Evolutionary conservation across 2,113 vertebrate species (phyloP), one percentile per base, ranked within the genome.

Genomic region (Oryzias javanicus): DNA sequence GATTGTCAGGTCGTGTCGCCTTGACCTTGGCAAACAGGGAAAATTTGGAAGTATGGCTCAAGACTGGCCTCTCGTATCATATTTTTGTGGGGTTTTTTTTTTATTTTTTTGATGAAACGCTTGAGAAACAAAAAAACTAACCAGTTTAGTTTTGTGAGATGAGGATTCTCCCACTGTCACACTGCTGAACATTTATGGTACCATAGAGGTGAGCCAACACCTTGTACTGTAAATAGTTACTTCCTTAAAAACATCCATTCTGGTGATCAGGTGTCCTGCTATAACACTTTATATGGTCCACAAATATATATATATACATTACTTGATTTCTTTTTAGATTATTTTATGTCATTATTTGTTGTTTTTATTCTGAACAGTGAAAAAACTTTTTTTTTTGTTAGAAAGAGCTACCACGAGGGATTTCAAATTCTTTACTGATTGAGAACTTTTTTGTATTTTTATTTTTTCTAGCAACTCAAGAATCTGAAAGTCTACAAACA

Each of bases 211-310:
- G 18, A 55, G 42, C 14, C 18, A 35, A 24, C 3, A 4, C 7
- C 6, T 16, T 45, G 14, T 17, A 45, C 45, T 16, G 25, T 15
- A 42, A 42, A 1, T 1, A 19, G 27, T 35, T 19, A 17, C 3
- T 45, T 52, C 63, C 6, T n/a, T 4, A n/a, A 15, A n/a, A 15
- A 70, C 6, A 49, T 4, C 10, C 3, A 35, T 12, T 24, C 12
- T 4, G 14, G 35, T 3, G 18, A 35, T 24, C 20, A 5, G 45
- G 22, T 56, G 18, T 49, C 4, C 45, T 29, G 55, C 66, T 46
- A 41, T 42, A 42, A 70, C 50, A 42, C 18, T 64, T 61, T 22
- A 16, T 5, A 49, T 62, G 42, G 67, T 40, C 3, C 54, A 65
- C 18, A 19, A 19, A 44, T 44, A 2, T 14, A 14, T 14, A 27